These are phyloP conservation scores for Nannoperca australis DNA, from an alignment of 2,797 vertebrate genomes.

Conservation along the genomic window DNA sequence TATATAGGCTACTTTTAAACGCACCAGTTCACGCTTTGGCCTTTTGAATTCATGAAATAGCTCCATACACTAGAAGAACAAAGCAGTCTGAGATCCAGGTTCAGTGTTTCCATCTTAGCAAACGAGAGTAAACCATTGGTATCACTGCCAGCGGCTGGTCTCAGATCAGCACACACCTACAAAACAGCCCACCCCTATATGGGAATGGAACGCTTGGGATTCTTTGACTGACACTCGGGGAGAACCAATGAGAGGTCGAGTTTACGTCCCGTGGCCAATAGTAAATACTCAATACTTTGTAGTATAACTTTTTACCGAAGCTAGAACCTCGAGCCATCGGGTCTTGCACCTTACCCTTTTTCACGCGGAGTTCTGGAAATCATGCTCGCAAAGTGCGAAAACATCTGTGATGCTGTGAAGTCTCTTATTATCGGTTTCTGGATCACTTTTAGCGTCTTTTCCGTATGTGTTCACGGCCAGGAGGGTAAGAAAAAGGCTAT, in stretches of 20 bases:
- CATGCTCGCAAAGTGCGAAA: constrained; percentile 75
- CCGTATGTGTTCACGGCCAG: constrained; percentile 70
- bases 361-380: constrained; percentile 51
- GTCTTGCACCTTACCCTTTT: constrained; percentile 61
- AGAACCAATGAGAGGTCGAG: constrained; percentile 73
- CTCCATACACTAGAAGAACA: not conserved
- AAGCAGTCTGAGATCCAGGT: not conserved
- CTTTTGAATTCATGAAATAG: not conserved
- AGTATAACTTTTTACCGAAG: constrained; percentile 53
- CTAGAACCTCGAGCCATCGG: constrained; percentile 25
- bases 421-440: constrained; percentile 62
- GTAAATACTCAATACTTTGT: constrained; percentile 50
- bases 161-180: constrained; percentile 44
- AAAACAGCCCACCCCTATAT: constrained; percentile 43
- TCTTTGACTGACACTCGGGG: constrained; percentile 61
- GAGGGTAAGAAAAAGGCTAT: constrained; percentile 78
- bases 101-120: not conserved
- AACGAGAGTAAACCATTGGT: not conserved
- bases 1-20: not conserved
- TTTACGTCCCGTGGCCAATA: constrained; percentile 63
- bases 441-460: constrained; percentile 65
- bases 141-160: constrained; percentile 15
- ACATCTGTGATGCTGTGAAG: constrained; percentile 67
- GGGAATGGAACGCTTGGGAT: constrained; percentile 65
- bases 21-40: not conserved